phyloP scores from a whole-genome alignment of 1,140 invertebrate species.

The Pachyrhynchus sulphureomaculatus region DNA sequence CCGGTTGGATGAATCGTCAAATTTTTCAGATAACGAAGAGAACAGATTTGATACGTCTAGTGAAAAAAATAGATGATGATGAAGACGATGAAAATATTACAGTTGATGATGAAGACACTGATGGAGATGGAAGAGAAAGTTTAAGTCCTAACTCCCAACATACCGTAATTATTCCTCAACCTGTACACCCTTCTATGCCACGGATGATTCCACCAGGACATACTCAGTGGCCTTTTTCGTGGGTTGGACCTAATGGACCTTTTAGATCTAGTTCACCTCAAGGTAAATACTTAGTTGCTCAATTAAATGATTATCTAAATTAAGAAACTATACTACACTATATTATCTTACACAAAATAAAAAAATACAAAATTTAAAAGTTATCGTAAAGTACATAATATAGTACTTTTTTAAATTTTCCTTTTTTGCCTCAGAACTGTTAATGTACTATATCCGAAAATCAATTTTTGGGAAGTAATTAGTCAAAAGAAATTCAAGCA shows the following conservation, averaged over 20 bases:
- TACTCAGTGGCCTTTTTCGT: constrained; percentile 47
- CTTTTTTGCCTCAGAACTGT: no score
- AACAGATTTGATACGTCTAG: constrained; percentile 36
- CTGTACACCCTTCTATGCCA: constrained; percentile 48
- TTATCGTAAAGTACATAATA: no score
- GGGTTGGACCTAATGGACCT: constrained; percentile 39
- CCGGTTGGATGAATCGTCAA: constrained; percentile 25
- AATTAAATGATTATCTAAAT: no score
- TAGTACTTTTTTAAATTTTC: no score
- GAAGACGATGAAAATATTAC: constrained; percentile 47
- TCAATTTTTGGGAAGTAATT: no score
- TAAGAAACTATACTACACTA: no score
- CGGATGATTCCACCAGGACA: constrained; percentile 38
- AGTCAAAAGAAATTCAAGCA: no score
- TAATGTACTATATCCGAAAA: no score
- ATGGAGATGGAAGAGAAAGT: constrained; percentile 46
- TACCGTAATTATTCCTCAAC: constrained; percentile 48
- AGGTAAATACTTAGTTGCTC: constrained; percentile 39
- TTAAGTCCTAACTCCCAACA: constrained; percentile 45
- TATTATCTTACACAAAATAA: no score
- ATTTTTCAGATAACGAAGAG: constrained; percentile 35
- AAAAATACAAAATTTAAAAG: no score
- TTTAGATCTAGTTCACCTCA: constrained; percentile 46
- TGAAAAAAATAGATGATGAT: constrained; percentile 39
- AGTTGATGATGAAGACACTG: constrained; percentile 47